Base-by-base conservation (phyloP, 2,113 vertebrate genomes). In the Petromus typicus region DNA sequence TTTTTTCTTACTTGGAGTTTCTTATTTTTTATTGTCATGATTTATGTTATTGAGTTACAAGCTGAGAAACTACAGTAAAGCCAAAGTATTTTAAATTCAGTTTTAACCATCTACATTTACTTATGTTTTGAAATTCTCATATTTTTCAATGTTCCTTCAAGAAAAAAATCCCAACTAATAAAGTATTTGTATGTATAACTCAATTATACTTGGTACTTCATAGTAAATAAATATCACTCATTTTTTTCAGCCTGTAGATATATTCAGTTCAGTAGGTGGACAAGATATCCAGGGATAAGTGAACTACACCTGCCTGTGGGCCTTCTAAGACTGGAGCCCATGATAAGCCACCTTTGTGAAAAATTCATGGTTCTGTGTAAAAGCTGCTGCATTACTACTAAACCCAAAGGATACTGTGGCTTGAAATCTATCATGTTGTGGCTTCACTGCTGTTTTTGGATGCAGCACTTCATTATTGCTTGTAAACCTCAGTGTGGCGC, bases 381-480 rank as follows among this genome's bases (percentile, higher is more conserved):
- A 96, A 93, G 40, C 79, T 91, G 66, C 56, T 18, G 1, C 51
- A 8, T 89, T 81, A 27, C 40, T 48, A 40, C 54, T 67, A 87
- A 92, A 89, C 89, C 87, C 79, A 95, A 89, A 95, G 69, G 90
- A 94, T 54, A 63, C 1, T 71, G 57, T 56, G 69, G 37, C 94
- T 97, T 96, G 76, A 93, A 78, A 89, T 95, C 86, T 86, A 75
- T 89, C 92, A 86, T 11, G 23, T 48, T 87, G 66, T 75, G 87
- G 20, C 80, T 81, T 81, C 83, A 30, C 66, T 61, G 76, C 83
- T 82, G 61, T 56, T 71, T 95, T 89, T 63, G 95, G 79, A 95
- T 73, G 48, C 56, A 67, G 75, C 45, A 73, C 75, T 91, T 94
- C 86, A 83, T 95, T 95, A 87, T 83, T 91, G 56, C 91, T 91